Base-by-base conservation (phyloP, 2,888 invertebrate species). In the Azorinus chamasolen region DNA sequence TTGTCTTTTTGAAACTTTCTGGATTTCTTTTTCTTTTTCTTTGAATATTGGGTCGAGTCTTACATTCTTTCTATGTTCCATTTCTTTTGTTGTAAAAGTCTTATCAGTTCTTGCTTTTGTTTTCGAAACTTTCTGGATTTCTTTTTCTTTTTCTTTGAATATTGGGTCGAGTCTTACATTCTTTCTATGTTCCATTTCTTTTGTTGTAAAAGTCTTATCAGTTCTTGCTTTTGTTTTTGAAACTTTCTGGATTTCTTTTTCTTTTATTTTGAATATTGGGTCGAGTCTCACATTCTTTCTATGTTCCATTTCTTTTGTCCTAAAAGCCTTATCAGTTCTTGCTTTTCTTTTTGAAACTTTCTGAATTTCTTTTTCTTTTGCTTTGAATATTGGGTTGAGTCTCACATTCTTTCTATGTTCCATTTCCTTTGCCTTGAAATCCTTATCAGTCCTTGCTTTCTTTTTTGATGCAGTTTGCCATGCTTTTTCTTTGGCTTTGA, bases 201-300 rank as follows among this genome's bases (percentile, higher is more conserved):
- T 58, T 16, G 37, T 43, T 27, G 46, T 65, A 27, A 54, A 54
- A 22, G 41, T 45, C 18, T 16, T 25, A 20, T 51, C 39, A n/a
- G 22, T n/a, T 54, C 64, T 64, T 32, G 53, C 27, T 32, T 64
- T 64, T 22, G n/a, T 37, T n/a, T 62, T 62, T 32, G 32, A 54
- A 18, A 18, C 54, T 18, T 54, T 54, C 32, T 54, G 54, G 4
- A 54, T n/a, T 54, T 20, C 32, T 32, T 32, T 59, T 18, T 46
- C 48, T 25, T 37, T 57, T 22, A 37, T 37, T 37, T 64, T 64
- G 18, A 54, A 54, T n/a, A 54, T 45, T 25, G 3, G 43, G 20
- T 39, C 22, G 16, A 16, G 16, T 54, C 64, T 53, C 18, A 43
- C 27, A 24, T 64, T 64, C 16, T 32, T 32, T 54, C 16, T 54